Conservation (phyloP, 2,113 vertebrate species). For the Columba janthina region DNA sequence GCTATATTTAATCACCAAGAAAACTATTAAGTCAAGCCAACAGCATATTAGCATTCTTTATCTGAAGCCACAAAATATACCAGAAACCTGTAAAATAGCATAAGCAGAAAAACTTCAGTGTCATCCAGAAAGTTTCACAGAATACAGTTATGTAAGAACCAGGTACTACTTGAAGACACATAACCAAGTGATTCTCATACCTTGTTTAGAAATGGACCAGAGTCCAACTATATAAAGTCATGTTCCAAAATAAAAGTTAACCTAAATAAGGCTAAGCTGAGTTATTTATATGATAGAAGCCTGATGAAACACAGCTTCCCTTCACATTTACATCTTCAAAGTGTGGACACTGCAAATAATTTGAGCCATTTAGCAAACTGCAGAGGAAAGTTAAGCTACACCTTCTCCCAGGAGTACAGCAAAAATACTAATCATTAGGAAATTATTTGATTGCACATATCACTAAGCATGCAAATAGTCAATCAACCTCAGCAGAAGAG, state of each 20-base stretch:
- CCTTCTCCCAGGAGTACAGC: not conserved
- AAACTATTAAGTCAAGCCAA: not conserved
- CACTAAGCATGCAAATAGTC: not conserved
- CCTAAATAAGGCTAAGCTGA: not conserved
- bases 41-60: not conserved
- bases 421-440: not conserved
- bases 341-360: not conserved
- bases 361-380: not conserved
- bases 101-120: not conserved
- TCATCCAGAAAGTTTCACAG: not conserved
- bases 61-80: not conserved
- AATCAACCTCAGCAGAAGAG: not conserved
- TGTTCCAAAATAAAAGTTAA: not conserved
- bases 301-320: not conserved
- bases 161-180: not conserved
- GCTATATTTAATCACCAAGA: conserved; percentile 19
- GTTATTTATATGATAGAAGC: not conserved
- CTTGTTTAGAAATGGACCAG: not conserved
- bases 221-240: not conserved
- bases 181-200: not conserved
- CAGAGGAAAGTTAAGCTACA: not conserved
- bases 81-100: not conserved
- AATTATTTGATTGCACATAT: not conserved
- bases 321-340: not conserved
- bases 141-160: not conserved